phyloP scores from a whole-genome alignment of 2,888 invertebrate genomes.

The Poecilus cupreus region DNA sequence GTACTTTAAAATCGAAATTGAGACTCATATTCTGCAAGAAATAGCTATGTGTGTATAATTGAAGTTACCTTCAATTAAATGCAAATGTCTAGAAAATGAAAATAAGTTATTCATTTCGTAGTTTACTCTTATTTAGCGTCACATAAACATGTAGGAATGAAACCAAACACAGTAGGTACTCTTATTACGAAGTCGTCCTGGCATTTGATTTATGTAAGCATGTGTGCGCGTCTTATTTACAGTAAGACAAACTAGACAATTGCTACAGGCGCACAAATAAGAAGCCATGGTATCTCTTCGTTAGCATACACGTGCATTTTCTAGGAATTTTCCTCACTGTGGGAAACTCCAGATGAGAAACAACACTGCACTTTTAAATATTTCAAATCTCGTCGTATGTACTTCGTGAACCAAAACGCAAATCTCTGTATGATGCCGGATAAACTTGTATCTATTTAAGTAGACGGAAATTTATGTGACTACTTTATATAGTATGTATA shows the following conservation, averaged over 20 bases:
- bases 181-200: not conserved
- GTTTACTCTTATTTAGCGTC: not conserved
- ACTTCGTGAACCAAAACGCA: not conserved
- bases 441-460: too few species aligned
- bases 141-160: not conserved
- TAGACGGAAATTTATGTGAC: too few species aligned
- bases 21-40: not conserved
- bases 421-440: not conserved
- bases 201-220: not conserved
- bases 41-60: not conserved
- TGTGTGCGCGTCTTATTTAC: constrained; percentile 9
- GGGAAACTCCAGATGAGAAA: not conserved
- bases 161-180: not conserved
- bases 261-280: constrained; percentile 1
- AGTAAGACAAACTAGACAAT: constrained; percentile 16
- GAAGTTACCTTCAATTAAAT: not conserved
- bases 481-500: too few species aligned
- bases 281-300: not conserved
- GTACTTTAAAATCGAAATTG: too few species aligned
- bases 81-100: too few species aligned
- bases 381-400: not conserved
- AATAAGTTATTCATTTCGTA: not conserved
- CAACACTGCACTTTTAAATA: not conserved
- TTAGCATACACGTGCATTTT: not conserved
- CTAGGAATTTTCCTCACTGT: not conserved